phyloP scores from a whole-genome alignment of 2,113 vertebrate genomes.

The Nematolebias whitei region DNA sequence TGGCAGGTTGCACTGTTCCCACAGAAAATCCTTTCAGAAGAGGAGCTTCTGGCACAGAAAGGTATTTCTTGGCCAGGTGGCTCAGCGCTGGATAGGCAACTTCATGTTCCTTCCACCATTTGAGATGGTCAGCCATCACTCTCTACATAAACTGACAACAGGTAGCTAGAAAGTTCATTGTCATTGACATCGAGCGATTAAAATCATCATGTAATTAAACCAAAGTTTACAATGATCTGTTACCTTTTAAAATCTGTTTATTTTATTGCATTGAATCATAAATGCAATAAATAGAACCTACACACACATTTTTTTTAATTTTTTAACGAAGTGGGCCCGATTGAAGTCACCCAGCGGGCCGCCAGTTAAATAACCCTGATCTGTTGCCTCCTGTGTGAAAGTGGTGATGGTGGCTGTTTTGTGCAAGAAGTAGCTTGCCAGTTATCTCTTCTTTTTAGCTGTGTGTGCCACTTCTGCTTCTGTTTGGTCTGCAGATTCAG shows the following conservation, averaged over 20 bases:
- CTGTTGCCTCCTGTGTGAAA: background rate
- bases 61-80: slow-evolving; percentile 2
- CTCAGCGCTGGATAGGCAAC: background rate
- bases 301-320: too few species aligned
- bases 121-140: slow-evolving; percentile 10
- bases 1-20: too few species aligned
- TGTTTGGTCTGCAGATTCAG: background rate
- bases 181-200: too few species aligned
- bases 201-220: too few species aligned
- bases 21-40: slow-evolving; percentile 4
- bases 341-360: too few species aligned
- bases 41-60: slow-evolving; percentile 4
- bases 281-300: too few species aligned
- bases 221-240: too few species aligned
- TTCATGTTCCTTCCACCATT: slow-evolving; percentile 15
- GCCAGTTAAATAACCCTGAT: too few species aligned
- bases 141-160: background rate
- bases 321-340: too few species aligned
- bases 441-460: slow-evolving; percentile 6
- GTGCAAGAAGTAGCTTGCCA: slow-evolving; percentile 8
- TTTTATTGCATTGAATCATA: too few species aligned
- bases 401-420: background rate
- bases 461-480: background rate
- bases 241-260: too few species aligned
- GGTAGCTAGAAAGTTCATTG: background rate